These are phyloP conservation scores for Pseudochirops corinnae DNA, from an alignment of 2,797 vertebrate species.

Conservation along the genomic window DNA sequence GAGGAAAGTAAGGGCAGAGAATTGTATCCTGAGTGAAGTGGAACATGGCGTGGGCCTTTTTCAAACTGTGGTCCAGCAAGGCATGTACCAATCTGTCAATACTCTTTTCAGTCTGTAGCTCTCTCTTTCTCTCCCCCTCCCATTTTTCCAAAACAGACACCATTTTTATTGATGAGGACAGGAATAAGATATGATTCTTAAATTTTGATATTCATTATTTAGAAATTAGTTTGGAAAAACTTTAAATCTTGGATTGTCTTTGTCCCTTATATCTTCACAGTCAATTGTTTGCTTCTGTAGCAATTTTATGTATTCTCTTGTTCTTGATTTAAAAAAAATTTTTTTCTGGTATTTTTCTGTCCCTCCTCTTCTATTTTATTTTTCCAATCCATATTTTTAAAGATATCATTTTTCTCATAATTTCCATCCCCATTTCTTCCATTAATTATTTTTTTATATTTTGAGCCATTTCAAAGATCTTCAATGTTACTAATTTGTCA, in stretches of 20 bases:
- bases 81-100: not conserved
- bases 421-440: not conserved
- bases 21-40: not conserved
- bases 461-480: not conserved
- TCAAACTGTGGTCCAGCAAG: not conserved
- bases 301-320: not conserved
- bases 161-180: not conserved
- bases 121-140: too few species aligned
- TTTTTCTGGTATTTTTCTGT: not conserved
- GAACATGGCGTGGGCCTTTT: not conserved
- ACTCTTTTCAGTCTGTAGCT: not conserved
- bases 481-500: not conserved
- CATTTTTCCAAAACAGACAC: not conserved
- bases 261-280: not conserved
- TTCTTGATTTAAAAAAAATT: not conserved
- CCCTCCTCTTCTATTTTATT: not conserved
- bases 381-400: not conserved
- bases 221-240: not conserved
- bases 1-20: not conserved
- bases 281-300: not conserved
- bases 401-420: not conserved
- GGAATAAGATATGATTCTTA: not conserved
- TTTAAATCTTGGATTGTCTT: not conserved
- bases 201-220: not conserved
- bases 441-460: not conserved